Evolutionary conservation across 2,113 vertebrate genomes (phyloP).

Genomic region (Holacanthus passer): DNA sequence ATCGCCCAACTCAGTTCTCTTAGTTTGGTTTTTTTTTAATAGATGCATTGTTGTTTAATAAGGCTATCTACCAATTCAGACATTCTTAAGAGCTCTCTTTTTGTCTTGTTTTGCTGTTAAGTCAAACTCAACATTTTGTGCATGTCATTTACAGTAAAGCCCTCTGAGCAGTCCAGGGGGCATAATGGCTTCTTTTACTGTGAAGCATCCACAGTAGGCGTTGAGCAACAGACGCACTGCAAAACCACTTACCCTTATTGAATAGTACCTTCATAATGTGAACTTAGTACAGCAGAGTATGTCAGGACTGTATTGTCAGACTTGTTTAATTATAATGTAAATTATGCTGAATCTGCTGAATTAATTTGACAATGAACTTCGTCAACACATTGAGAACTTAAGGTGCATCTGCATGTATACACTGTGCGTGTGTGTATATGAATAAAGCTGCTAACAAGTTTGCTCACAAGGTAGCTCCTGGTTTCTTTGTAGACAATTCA

Average conservation of each 20-base stretch:
- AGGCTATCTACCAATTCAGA: conserved; percentile 4
- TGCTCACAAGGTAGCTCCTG: background rate
- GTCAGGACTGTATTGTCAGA: background rate
- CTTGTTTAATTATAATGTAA: background rate
- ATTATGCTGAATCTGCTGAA: background rate
- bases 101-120: conserved; percentile 1
- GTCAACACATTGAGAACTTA: background rate
- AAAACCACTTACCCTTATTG: background rate
- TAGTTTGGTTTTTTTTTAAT: background rate
- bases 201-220: background rate
- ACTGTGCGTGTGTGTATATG: background rate
- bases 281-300: background rate
- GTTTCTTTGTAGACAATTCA: background rate
- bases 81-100: background rate
- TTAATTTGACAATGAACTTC: background rate
- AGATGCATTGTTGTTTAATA: conserved; percentile 3
- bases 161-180: background rate
- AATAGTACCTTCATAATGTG: background rate
- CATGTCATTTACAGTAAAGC: background rate
- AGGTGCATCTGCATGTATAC: background rate
- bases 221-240: background rate
- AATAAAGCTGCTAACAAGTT: background rate
- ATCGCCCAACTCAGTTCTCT: background rate
- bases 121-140: conserved; percentile 12
- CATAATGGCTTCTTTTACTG: background rate